These are phyloP conservation scores for Aplysia californica DNA, from an alignment of 1,140 invertebrate species.

Conservation along the genomic window DNA sequence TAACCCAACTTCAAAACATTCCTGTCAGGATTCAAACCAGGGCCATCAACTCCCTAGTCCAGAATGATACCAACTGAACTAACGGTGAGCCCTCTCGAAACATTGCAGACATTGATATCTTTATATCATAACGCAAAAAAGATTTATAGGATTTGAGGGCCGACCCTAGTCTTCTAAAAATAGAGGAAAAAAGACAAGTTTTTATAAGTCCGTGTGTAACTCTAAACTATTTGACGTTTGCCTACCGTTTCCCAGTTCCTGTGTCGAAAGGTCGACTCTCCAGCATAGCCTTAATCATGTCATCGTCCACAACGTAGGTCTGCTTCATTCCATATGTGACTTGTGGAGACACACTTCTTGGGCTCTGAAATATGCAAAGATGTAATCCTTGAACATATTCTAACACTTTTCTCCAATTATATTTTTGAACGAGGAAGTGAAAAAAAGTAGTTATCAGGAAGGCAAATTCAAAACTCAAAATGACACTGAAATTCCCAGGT, in stretches of 20 bases:
- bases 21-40: too few species aligned
- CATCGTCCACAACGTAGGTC: slow-evolving; percentile 59
- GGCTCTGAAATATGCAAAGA: not conserved
- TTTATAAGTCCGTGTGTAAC: not conserved
- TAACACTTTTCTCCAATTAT: not conserved
- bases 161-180: too few species aligned
- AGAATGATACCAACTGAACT: too few species aligned
- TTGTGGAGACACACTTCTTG: slow-evolving; percentile 40
- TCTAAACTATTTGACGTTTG: not conserved
- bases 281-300: slow-evolving; percentile 59
- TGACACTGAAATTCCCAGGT: too few species aligned
- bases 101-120: too few species aligned
- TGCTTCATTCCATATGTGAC: slow-evolving; percentile 42
- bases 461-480: not conserved
- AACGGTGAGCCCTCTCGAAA: too few species aligned
- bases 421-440: not conserved
- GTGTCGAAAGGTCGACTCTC: slow-evolving; percentile 55
- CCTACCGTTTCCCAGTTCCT: slow-evolving; percentile 63
- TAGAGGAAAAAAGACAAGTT: not conserved
- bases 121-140: too few species aligned
- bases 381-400: not conserved
- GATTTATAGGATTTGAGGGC: too few species aligned
- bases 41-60: too few species aligned
- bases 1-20: too few species aligned
- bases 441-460: not conserved